A percentile compares a stretch with the other conserved stretches of the same genome.
phyloP scores from a whole-genome alignment of 92 coral and sea anemone genomes.

The Porites cylindrica region DNA sequence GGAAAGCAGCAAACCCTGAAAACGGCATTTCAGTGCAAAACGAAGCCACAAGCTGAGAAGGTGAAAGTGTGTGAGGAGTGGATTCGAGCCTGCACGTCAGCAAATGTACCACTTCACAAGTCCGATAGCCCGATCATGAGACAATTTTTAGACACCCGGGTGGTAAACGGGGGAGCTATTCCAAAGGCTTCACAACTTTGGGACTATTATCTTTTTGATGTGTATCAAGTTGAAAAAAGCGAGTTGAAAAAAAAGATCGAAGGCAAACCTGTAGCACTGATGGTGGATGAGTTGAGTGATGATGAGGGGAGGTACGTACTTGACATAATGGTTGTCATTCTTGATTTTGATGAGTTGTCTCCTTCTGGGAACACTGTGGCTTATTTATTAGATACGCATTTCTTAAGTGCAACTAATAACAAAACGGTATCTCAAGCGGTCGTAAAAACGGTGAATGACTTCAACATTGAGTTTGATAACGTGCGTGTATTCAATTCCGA shows the following conservation, averaged over 20 bases:
- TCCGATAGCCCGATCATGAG: slow-evolving; percentile 60
- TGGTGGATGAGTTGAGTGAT: slow-evolving; percentile 47
- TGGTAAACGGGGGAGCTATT: slow-evolving; percentile 66
- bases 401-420: no score
- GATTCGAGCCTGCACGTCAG: slow-evolving; percentile 62
- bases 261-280: slow-evolving; percentile 48
- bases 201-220: slow-evolving; percentile 62
- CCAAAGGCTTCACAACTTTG: slow-evolving; percentile 59
- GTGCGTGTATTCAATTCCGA: slow-evolving; percentile 67
- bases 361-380: no score
- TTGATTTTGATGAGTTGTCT: no score
- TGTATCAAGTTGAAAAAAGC: slow-evolving; percentile 45
- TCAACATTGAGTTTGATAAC: slow-evolving; percentile 57
- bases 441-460: slow-evolving; percentile 34
- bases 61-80: slow-evolving; percentile 68
- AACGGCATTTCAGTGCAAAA: slow-evolving; percentile 24
- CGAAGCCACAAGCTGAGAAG: slow-evolving; percentile 45
- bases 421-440: no score
- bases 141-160: slow-evolving; percentile 39
- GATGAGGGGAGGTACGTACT: slow-evolving; percentile 8
- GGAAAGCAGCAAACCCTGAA: slow-evolving; percentile 63
- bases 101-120: slow-evolving; percentile 68
- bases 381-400: no score
- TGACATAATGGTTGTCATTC: no score
- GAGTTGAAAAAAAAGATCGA: slow-evolving; percentile 38